Percentiles rank a stretch among this genome's conserved stretches.
Evolutionary conservation across 2,797 vertebrate species (phyloP).

Genomic region (Rachycentron canadum): DNA sequence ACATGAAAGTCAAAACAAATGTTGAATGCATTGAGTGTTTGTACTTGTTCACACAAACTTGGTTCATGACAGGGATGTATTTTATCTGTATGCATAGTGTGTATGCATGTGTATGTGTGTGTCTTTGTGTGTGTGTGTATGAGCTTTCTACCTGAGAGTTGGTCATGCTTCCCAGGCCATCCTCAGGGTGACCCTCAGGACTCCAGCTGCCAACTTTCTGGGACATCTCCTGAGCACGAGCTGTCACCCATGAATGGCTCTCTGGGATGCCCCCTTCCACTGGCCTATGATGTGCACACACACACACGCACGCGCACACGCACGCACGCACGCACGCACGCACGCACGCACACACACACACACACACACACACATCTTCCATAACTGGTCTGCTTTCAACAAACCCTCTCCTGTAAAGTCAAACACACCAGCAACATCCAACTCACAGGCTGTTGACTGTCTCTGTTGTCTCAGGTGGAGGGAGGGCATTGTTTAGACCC

Average conservation of each 20-base stretch:
- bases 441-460: slow-evolving; percentile 90
- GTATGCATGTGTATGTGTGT: slow-evolving; percentile 22
- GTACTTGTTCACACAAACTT: slow-evolving; percentile 25
- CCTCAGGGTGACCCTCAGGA: slow-evolving; percentile 89
- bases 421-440: background rate
- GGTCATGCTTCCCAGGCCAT: slow-evolving; percentile 88
- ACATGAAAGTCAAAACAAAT: slow-evolving; percentile 51
- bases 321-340: slow-evolving; percentile 19
- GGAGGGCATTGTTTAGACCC: slow-evolving; percentile 85
- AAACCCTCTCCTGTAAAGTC: background rate
- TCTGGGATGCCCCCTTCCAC: slow-evolving; percentile 89
- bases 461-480: slow-evolving; percentile 82
- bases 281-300: slow-evolving; percentile 70
- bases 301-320: no score
- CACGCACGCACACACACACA: slow-evolving; percentile 13
- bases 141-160: slow-evolving; percentile 90
- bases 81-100: background rate
- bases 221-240: slow-evolving; percentile 95
- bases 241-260: slow-evolving; percentile 96
- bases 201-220: slow-evolving; percentile 95
- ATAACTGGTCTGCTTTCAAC: background rate
- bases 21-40: slow-evolving; percentile 38
- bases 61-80: slow-evolving; percentile 1
- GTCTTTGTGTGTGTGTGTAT: slow-evolving; percentile 28
- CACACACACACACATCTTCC: slow-evolving; percentile 12